Conservation (phyloP, 2,797 vertebrate genomes). For the Muscicapa comitata region DNA sequence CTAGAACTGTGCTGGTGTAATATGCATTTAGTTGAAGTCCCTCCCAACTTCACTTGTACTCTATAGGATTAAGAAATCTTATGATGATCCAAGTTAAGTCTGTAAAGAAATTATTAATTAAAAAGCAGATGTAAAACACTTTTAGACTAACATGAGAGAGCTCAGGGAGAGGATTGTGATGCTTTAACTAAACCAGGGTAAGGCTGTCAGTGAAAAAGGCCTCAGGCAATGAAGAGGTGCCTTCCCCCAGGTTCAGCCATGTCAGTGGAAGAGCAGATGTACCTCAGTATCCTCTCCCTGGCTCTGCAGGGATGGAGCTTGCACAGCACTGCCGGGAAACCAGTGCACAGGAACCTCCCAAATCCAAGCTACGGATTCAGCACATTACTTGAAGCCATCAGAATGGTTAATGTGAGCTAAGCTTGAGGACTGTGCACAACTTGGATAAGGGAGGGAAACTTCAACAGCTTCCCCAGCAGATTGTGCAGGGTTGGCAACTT, state of each 20-base stretch:
- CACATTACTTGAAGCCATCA: background rate
- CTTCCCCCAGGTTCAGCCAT: background rate
- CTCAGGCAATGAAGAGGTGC: background rate
- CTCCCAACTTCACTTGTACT: rapidly evolving
- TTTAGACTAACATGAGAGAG: background rate
- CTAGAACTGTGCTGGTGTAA: background rate
- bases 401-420: background rate
- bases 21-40: background rate
- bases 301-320: background rate
- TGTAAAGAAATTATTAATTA: slow-evolving; percentile 36
- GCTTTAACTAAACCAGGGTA: background rate
- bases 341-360: background rate
- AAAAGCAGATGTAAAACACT: slow-evolving; percentile 28
- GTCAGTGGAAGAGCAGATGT: background rate
- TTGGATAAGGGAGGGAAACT: background rate
- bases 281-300: background rate
- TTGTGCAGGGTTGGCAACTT: background rate
- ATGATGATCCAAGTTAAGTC: slow-evolving; percentile 13
- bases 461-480: background rate
- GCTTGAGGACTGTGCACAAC: background rate
- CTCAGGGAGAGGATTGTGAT: background rate
- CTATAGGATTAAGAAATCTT: slow-evolving; percentile 4
- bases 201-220: background rate
- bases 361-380: background rate
- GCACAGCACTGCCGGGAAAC: background rate